phyloP scores from a whole-genome alignment of 2,888 invertebrate species.

The Danaus chrysippus region DNA sequence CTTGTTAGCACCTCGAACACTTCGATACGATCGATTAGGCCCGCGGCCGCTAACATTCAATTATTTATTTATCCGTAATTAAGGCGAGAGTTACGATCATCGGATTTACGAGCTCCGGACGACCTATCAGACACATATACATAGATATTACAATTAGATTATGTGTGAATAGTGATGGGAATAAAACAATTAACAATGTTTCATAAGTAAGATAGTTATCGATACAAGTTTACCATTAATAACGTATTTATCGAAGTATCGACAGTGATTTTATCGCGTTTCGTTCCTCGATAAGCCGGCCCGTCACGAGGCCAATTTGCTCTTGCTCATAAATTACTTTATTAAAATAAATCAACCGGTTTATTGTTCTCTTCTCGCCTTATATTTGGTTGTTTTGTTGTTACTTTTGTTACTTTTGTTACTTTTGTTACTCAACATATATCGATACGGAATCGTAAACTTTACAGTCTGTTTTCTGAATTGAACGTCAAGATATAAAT shows the following conservation, averaged over 20 bases:
- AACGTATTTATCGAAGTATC: slow-evolving; percentile 58
- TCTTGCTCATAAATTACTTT: slow-evolving; percentile 72
- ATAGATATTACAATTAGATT: slow-evolving; percentile 24
- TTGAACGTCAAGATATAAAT: slow-evolving; percentile 27
- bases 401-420: slow-evolving; percentile 26
- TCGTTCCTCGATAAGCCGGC: slow-evolving; percentile 63
- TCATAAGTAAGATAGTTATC: slow-evolving; percentile 46
- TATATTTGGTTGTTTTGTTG: slow-evolving; percentile 59
- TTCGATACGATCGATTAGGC: slow-evolving; percentile 70
- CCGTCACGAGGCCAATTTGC: slow-evolving; percentile 73
- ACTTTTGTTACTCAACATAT: slow-evolving; percentile 13
- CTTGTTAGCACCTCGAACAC: slow-evolving; percentile 75
- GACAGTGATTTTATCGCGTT: slow-evolving; percentile 65
- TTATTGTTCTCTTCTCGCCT: slow-evolving; percentile 75
- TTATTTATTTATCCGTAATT: slow-evolving; percentile 81
- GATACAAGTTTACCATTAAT: slow-evolving; percentile 61
- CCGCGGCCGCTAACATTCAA: slow-evolving; percentile 78
- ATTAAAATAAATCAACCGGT: slow-evolving; percentile 75
- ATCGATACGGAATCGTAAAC: slow-evolving; percentile 26
- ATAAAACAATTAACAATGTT: slow-evolving; percentile 8
- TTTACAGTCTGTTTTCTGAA: slow-evolving; percentile 27
- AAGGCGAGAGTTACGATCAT: slow-evolving; percentile 72
- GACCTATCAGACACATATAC: slow-evolving; percentile 57
- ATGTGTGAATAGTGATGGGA: not conserved
- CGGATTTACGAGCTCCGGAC: slow-evolving; percentile 65